These are phyloP conservation scores for Murina feae DNA, from an alignment of 2,113 vertebrate genomes.

Conservation along the genomic window DNA sequence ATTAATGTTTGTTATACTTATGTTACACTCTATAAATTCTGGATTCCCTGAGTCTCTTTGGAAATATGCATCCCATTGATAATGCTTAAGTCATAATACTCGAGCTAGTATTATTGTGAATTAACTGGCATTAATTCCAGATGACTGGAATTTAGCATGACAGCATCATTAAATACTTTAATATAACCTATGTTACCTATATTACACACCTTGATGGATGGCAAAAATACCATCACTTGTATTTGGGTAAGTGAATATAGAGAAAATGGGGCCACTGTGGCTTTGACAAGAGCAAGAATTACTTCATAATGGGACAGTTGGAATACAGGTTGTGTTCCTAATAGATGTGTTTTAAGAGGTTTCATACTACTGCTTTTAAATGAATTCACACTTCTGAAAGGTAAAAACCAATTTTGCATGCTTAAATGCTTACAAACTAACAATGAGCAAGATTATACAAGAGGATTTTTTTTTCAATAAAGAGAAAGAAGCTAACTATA, in stretches of 20 bases:
- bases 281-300: not conserved
- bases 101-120: not conserved
- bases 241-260: not conserved
- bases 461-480: not conserved
- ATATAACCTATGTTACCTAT: not conserved
- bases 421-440: not conserved
- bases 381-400: conserved; percentile 11
- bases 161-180: not conserved
- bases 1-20: not conserved
- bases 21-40: not conserved
- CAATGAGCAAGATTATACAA: not conserved
- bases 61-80: not conserved
- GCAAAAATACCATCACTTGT: not conserved
- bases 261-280: not conserved
- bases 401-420: not conserved
- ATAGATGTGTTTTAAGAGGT: not conserved
- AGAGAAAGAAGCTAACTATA: not conserved
- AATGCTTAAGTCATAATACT: not conserved
- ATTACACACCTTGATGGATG: not conserved
- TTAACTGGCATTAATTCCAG: not conserved
- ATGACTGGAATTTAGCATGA: not conserved
- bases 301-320: not conserved
- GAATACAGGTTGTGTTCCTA: not conserved
- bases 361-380: conserved; percentile 17
- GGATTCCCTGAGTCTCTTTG: not conserved